A percentile compares a stretch with the other conserved stretches of the same genome.
Evolutionary conservation across 2,888 invertebrate species (phyloP).

Genomic region (Cepaea hortensis): DNA sequence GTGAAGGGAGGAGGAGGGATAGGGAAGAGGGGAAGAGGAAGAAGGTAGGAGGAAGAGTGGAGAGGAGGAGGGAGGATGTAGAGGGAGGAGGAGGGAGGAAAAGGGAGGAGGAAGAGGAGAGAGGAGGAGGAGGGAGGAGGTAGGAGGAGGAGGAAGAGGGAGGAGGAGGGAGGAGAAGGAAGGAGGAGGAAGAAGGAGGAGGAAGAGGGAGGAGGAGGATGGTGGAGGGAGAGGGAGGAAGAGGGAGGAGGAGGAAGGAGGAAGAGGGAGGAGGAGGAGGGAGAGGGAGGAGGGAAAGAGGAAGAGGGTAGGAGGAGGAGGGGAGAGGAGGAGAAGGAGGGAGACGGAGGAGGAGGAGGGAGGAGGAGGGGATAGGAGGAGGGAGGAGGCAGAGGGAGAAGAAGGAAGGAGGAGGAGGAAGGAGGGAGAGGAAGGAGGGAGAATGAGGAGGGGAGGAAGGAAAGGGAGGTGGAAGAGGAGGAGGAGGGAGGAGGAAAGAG

Average conservation of each 20-base stretch:
- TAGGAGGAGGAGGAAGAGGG: background rate
- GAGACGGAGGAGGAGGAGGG: background rate
- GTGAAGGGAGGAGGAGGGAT: background rate
- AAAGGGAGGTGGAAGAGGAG: background rate
- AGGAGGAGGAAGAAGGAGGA: background rate
- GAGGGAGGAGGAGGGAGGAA: background rate
- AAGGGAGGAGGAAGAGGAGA: background rate
- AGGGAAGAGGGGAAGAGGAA: background rate
- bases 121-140: background rate
- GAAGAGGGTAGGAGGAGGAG: too few relatives aligned
- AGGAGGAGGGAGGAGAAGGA: background rate
- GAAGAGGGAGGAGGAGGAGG: background rate
- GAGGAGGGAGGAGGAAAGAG: too few relatives aligned
- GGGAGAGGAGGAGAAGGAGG: too few relatives aligned
- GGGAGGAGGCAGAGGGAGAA: too few relatives aligned
- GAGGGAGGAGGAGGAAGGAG: background rate
- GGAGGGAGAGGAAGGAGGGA: too few relatives aligned
- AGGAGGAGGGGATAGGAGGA: constrained; percentile 20
- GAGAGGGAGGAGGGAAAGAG: background rate
- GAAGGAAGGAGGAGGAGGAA: background rate
- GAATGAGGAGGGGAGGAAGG: constrained; percentile 30
- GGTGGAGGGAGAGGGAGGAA: background rate
- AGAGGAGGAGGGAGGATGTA: background rate
- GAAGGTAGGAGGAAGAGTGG: background rate
- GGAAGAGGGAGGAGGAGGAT: too few relatives aligned